Base-by-base conservation (phyloP, 2,797 vertebrate species). In the Erithacus rubecula region DNA sequence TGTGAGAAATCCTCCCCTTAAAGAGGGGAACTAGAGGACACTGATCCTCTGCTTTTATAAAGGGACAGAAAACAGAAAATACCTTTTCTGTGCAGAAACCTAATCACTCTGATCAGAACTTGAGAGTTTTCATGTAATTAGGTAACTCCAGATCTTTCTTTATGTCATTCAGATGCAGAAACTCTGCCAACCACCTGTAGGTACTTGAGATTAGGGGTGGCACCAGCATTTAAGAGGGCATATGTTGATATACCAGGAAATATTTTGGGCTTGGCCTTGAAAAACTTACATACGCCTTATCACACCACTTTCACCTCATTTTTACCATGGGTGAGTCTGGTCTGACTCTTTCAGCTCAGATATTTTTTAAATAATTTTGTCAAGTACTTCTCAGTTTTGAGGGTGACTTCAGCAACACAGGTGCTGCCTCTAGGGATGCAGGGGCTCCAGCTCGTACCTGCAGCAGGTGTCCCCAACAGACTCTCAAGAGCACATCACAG, bases 221-320 rank as follows among this genome's bases (percentile, higher is more conserved):
- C 9, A 60, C 19, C 20, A 62, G 36, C 39, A 77, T 53, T 51
- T 62, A 77, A 51, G 20, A 72, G 10, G 7, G 22, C 16, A 16
- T 0, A 0, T 11, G 6, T 60, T 36, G 19, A 75, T 39, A 58
- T 3, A 74, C 2, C 26, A 56, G 19, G 6, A 36, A n/a, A 58
- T 34, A 53, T 68, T 86, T 77, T 39, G n/a, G 36, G 5, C 75
- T 83, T 55, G 23, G 41, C 17, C 44, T n/a, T 18, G 47, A 67
- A 79, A 56, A 6, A 74, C 59, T 80, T 26, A 59, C 23, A 32
- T 18, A 34, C 4, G 29, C 51, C 15, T 65, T 72, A 70, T 34
- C 58, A 55, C 10, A 37, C 6, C 23, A 65, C n/a, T 74, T 56
- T 56, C 49, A 68, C 8, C 2, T 64, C 64, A 80, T 52, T 86